Evolutionary conservation across 2,797 vertebrate species (phyloP).

Genomic region (Aulostomus chinensis): DNA sequence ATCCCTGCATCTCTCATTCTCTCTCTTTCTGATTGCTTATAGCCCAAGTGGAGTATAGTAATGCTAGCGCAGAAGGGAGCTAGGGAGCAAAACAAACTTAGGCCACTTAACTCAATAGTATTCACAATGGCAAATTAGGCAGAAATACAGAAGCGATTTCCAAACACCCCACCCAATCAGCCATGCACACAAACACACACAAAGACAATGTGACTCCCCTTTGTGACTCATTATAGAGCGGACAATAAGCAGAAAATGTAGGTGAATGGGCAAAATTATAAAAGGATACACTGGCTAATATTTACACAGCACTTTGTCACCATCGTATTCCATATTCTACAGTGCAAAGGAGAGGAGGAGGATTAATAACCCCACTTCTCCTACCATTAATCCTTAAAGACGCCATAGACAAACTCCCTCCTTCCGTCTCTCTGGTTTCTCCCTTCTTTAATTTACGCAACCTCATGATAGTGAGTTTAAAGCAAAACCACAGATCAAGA

Average conservation of each 20-base stretch:
- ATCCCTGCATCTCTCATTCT: background rate
- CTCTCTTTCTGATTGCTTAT: slow-evolving; percentile 26
- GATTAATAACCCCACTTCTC: slow-evolving; percentile 56
- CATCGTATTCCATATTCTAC: slow-evolving; percentile 42
- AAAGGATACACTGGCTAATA: slow-evolving; percentile 68
- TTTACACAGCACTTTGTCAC: slow-evolving; percentile 71
- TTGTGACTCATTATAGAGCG: slow-evolving; percentile 76
- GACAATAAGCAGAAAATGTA: slow-evolving; percentile 69
- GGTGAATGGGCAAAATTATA: slow-evolving; percentile 60
- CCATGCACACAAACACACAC: slow-evolving; percentile 13
- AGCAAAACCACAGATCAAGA: slow-evolving; percentile 22
- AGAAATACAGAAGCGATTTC: slow-evolving; percentile 48
- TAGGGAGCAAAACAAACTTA: slow-evolving; percentile 63
- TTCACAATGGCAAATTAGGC: slow-evolving; percentile 68
- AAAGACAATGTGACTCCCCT: slow-evolving; percentile 40
- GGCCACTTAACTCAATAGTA: slow-evolving; percentile 62
- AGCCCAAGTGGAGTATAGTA: slow-evolving; percentile 29
- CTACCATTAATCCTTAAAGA: slow-evolving; percentile 61
- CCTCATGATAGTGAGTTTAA: slow-evolving; percentile 30
- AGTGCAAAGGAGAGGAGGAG: slow-evolving; percentile 24
- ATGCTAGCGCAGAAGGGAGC: slow-evolving; percentile 60
- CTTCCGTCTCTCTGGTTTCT: slow-evolving; percentile 23
- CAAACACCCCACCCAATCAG: slow-evolving; percentile 47
- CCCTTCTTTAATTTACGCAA: slow-evolving; percentile 24
- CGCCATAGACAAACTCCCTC: slow-evolving; percentile 19